These are phyloP conservation scores for Andrena haemorrhoa DNA, from an alignment of 2,888 invertebrate genomes.

Conservation along the genomic window DNA sequence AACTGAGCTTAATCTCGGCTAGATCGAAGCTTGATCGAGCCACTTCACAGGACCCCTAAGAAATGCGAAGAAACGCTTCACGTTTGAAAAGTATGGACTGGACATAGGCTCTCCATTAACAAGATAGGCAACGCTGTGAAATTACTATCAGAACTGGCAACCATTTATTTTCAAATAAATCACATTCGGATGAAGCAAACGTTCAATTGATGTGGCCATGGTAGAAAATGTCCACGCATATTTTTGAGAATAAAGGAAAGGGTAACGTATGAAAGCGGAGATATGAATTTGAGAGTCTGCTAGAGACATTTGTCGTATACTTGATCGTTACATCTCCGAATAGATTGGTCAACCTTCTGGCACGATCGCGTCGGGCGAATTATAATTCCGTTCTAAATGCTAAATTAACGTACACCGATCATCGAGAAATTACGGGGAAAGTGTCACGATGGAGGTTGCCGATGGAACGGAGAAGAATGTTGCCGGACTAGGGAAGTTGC, in stretches of 20 bases:
- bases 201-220: not conserved
- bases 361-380: not conserved
- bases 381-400: not conserved
- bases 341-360: not conserved
- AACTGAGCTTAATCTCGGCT: not conserved
- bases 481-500: constrained; percentile 28
- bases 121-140: not conserved
- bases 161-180: not conserved
- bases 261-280: not conserved
- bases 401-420: not conserved
- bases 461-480: not conserved
- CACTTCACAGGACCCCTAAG: not conserved
- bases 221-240: not conserved
- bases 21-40: not conserved
- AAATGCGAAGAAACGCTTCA: not conserved
- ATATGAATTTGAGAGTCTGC: not conserved
- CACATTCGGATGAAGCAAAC: not conserved
- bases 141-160: not conserved
- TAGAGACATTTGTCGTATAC: not conserved
- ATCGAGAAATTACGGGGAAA: not conserved
- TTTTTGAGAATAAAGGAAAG: not conserved
- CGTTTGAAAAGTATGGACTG: not conserved
- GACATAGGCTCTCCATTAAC: constrained; percentile 12
- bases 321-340: not conserved
- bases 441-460: not conserved